These are phyloP conservation scores for Amblyjoppa fuscipennis DNA, from an alignment of 2,888 invertebrate species.

Conservation along the genomic window DNA sequence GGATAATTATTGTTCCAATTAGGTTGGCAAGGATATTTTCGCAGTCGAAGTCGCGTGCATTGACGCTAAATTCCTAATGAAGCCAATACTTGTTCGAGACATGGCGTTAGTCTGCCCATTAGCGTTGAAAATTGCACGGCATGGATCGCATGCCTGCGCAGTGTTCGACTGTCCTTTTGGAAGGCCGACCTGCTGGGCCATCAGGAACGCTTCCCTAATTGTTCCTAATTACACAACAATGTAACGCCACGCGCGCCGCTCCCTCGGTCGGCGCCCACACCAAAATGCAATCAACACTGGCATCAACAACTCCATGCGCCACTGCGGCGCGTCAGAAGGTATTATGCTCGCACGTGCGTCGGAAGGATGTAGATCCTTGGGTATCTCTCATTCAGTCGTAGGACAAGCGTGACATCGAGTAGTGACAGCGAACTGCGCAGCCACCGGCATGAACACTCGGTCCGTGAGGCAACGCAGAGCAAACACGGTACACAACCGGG, in stretches of 20 bases:
- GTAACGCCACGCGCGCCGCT: constrained; percentile 7
- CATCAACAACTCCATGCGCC: constrained; percentile 40
- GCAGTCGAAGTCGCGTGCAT: not conserved
- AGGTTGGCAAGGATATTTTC: not conserved
- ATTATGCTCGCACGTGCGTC: constrained; percentile 32
- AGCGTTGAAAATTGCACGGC: not conserved
- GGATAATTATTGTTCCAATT: not conserved
- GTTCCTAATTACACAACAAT: constrained; percentile 55
- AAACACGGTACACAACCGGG: constrained; percentile 19
- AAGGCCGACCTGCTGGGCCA: not conserved
- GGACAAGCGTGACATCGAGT: constrained; percentile 31
- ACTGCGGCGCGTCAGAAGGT: constrained; percentile 8
- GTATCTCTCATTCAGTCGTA: constrained; percentile 14
- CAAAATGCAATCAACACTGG: constrained; percentile 50
- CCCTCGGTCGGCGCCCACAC: not conserved
- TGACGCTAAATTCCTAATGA: not conserved
- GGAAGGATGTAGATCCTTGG: constrained; percentile 20
- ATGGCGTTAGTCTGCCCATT: not conserved
- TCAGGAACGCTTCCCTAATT: constrained; percentile 31
- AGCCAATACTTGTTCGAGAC: not conserved
- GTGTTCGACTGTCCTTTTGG: not conserved
- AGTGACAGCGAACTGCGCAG: constrained; percentile 22
- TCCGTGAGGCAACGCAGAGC: constrained; percentile 14
- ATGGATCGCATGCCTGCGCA: not conserved
- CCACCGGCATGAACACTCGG: not conserved